Base-by-base conservation (phyloP, 2,888 invertebrate species). In the Polietes domitor region DNA sequence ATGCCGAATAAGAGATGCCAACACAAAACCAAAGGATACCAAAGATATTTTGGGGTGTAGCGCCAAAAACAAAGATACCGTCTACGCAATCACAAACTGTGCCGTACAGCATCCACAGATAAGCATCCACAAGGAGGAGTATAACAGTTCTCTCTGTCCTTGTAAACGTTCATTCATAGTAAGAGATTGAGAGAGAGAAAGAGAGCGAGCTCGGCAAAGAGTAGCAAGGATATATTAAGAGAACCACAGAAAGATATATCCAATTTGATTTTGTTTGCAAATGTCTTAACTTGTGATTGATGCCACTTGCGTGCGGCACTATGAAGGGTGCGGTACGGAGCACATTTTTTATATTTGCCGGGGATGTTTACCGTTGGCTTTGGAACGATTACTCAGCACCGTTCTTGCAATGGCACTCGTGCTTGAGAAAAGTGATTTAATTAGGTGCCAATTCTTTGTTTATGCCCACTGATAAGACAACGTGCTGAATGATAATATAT, bases 41-140 rank as follows among this genome's bases (percentile, higher is more conserved):
- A 47, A 37, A 26, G 32, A 68, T 15, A 17, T 53, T 75, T 73
- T 68, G 17, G 71, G 80, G 83, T 84, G 83, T 84, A 78, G 81
- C 75, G 75, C 77, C 81, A 78, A 73, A 81, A 80, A 63, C 24
- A 68, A 68, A 68, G 19, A 43, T 43, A 15, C 41, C 43, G 19
- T 68, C 68, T 68, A 68, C 68, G 68, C 68, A 68, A 68, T 68
- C 9, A 41, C 68, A 21, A 43, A 68, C 68, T 65, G 28, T 28
- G 41, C 17, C n/a, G 17, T 28, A 61, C 68, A 68, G 68, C 68
- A 68, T 68, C 68, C 68, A 65, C 65, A 21, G 65, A 17, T 41
- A 41, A 12, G 6, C 41, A 19, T 15, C 41, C 24, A 15, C 43
- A 9, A 5, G 32, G 6, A 43, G 10, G 24, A 26, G 58, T 58